phyloP scores from a whole-genome alignment of 1,140 invertebrate species.

The Meloidogyne floridensis region DNA sequence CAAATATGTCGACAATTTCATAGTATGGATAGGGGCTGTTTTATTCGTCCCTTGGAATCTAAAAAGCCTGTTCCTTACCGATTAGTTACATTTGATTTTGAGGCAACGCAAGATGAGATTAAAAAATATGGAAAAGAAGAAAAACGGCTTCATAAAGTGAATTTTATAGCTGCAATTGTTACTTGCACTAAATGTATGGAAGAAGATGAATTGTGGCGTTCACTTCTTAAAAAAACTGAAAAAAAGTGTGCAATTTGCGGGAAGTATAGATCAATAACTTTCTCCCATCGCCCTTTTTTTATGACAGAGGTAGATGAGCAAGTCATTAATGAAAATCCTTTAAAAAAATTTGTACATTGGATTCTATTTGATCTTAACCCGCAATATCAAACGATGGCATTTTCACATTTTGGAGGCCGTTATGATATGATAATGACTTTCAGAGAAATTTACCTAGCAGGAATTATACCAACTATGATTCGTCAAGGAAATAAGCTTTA shows the following conservation, averaged over 20 bases:
- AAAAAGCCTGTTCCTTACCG: not conserved
- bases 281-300: not conserved
- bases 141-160: not conserved
- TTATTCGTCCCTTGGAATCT: not conserved
- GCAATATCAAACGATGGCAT: too few relatives aligned
- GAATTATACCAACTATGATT: too few relatives aligned
- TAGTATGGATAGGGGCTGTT: not conserved
- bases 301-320: too few relatives aligned
- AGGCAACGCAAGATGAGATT: not conserved
- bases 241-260: not conserved
- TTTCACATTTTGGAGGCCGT: too few relatives aligned
- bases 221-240: not conserved
- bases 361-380: too few relatives aligned
- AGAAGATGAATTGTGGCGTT: not conserved
- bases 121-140: not conserved
- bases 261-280: not conserved
- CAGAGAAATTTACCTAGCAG: too few relatives aligned
- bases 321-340: too few relatives aligned
- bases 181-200: constrained; percentile 10
- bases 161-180: not conserved
- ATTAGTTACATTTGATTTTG: not conserved
- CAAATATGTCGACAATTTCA: too few relatives aligned
- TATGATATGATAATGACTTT: too few relatives aligned
- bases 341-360: too few relatives aligned
- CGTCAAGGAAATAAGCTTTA: too few relatives aligned